These are phyloP conservation scores for Brachyhypopomus gauderio DNA, from an alignment of 2,113 vertebrate species.

Conservation along the genomic window DNA sequence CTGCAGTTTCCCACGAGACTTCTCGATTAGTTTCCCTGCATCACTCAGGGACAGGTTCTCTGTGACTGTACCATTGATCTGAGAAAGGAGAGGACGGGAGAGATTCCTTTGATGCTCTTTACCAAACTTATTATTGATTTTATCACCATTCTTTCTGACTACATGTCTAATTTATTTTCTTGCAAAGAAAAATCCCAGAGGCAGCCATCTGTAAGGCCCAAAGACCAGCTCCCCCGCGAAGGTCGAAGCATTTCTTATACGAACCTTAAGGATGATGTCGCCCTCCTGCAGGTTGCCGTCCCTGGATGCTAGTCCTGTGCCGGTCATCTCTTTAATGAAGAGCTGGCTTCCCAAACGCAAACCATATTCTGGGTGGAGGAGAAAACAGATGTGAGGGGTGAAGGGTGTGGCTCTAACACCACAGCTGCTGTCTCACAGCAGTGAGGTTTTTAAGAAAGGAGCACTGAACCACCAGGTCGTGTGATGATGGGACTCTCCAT, in stretches of 20 bases:
- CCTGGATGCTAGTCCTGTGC: constrained; percentile 86
- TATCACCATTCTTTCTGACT: no score
- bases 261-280: constrained; percentile 95
- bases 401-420: neutral
- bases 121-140: no score
- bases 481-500: neutral
- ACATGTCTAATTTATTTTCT: no score
- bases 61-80: constrained; percentile 97
- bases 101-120: no score
- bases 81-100: constrained; percentile 10
- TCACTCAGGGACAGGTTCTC: constrained; percentile 95
- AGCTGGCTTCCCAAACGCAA: constrained; percentile 97
- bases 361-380: constrained; percentile 83
- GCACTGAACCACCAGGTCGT: no score
- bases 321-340: constrained; percentile 98
- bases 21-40: constrained; percentile 94
- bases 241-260: neutral
- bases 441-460: no score
- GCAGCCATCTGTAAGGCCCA: no score
- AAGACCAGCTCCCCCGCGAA: neutral
- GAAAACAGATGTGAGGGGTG: neutral
- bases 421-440: neutral
- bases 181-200: no score
- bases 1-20: constrained; percentile 91
- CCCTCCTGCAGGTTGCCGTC: constrained; percentile 93